Conservation (phyloP, 2,888 invertebrate species). For the Operophtera brumata region DNA sequence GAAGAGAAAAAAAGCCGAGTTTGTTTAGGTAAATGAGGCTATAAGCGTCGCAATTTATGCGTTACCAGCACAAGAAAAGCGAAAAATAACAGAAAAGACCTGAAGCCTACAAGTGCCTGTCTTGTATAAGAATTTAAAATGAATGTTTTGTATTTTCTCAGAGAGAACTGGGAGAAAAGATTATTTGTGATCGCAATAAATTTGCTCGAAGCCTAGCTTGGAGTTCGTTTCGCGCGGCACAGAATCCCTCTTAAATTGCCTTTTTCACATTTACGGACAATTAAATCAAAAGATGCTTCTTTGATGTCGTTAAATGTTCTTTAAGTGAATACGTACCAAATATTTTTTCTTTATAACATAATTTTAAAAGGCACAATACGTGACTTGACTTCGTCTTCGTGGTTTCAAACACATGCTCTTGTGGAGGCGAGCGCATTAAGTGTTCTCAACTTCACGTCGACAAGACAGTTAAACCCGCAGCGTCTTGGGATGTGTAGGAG, state of each 20-base stretch:
- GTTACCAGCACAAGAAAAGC: constrained; percentile 17
- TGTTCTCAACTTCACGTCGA: too few species aligned
- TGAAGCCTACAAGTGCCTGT: constrained; percentile 28
- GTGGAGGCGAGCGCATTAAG: too few species aligned
- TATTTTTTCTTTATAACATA: background rate
- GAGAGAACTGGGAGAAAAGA: constrained; percentile 45
- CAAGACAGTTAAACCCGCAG: too few species aligned
- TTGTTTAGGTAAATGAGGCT: constrained; percentile 24
- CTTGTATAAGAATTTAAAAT: constrained; percentile 44
- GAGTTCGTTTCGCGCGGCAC: constrained; percentile 33
- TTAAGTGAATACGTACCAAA: background rate
- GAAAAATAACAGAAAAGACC: constrained; percentile 18
- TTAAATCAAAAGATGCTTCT: constrained; percentile 45
- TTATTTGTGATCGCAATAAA: constrained; percentile 63
- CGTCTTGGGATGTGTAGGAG: too few species aligned
- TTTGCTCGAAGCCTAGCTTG: constrained; percentile 49
- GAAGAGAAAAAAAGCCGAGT: constrained; percentile 17
- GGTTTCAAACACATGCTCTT: too few species aligned
- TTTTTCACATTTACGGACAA: constrained; percentile 55
- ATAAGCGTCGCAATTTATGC: constrained; percentile 20
- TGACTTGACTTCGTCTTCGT: background rate
- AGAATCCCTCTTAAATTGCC: constrained; percentile 51
- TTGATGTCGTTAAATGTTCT: constrained; percentile 19
- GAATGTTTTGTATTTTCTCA: constrained; percentile 38
- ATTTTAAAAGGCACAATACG: background rate